Base-by-base conservation (phyloP, 2,888 invertebrate genomes). In the Polietes domitor region DNA sequence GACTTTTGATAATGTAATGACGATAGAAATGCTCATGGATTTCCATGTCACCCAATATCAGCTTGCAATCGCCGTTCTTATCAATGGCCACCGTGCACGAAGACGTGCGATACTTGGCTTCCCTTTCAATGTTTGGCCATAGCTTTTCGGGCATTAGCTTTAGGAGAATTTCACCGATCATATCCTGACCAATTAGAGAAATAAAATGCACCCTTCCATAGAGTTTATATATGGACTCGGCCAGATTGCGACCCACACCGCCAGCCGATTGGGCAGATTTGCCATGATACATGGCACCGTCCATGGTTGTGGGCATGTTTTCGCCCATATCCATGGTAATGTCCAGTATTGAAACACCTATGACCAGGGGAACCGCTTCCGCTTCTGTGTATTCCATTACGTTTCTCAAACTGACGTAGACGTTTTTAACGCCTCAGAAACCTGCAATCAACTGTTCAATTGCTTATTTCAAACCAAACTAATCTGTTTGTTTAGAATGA, bases 191-290 rank as follows among this genome's bases (percentile, higher is more conserved):
- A 4, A 98, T 90, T 0, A 95, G 95, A 0, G 97, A 96, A 53
- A 98, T 93, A 53, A 98, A 94, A 24, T 94, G 91, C 0, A 95
- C 94, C 2, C 92, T 87, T 0, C 93, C 93, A 32, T 95, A 95
- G 28, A 98, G 93, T 88, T 96, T 95, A 88, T 94, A 94, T 71
- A 99, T 92, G 24, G 97, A 97, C 88, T 98, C 97, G 1, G 97
- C 97, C 74, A 99, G 94, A 92, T 99, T 99, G 73, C 98, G 94
- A 0, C 95, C 99, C 0, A 99, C 99, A n/a, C 99, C 99, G 10
- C 99, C 99, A 15, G 94, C 95, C 81, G 94, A 94, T 88, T 94
- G 94, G 65, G 93, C 93, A 50, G 95, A 94, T 80, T 92, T 92
- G 24, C 96, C 95, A 0, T 92, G 91, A 89, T 97, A 95, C 0